Evolutionary conservation across 2,797 vertebrate genomes (phyloP), one percentile per base, ranked within the genome.

Genomic region (Cirrhinus molitorella): DNA sequence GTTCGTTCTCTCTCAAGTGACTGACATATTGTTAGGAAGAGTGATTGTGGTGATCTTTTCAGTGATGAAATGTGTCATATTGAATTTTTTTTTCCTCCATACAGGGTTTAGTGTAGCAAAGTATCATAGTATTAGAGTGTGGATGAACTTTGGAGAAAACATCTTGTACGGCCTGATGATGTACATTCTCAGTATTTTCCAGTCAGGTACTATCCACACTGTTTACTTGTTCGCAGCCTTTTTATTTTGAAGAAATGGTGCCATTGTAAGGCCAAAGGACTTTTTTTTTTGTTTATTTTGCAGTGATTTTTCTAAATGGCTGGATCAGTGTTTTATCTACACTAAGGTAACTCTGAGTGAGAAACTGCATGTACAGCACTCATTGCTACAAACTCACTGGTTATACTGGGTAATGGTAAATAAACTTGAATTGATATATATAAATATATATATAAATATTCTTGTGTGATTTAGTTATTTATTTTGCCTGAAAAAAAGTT

Each of bases 291-390:
- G n/a, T n/a, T 45, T 74, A 19, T 61, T 82, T 75, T 40, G 12
- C 72, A 16, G 81, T 55, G 57, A 2, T 73, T 65, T 76, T 83
- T 68, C 16, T 74, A 76, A 57, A 76, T 57, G 34, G 37, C 61
- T 14, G 23, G n/a, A 47, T 45, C n/a, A 75, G 61, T 82, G 80
- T 75, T 43, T 43, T 43, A 43, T 43, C 40, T 82, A 66, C 80
- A n/a, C 34, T 66, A 53, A 53, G 70, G 74, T 37, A 53, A 53
- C 49, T 74, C 25, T 45, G 21, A 53, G 71, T 21, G 59, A 78
- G 45, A 66, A 80, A 83, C 67, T 79, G 80, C 85, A 86, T 86
- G 87, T 63, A 40, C 51, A 68, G 65, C 81, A 83, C 63, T 65
- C 47, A 75, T 31, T 66, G 71, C 59, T 76, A 83, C 72, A 75